Evolutionary conservation across 2,888 invertebrate species (phyloP), one percentile per base, ranked within the genome.

Genomic region (Cremastinae sp.): DNA sequence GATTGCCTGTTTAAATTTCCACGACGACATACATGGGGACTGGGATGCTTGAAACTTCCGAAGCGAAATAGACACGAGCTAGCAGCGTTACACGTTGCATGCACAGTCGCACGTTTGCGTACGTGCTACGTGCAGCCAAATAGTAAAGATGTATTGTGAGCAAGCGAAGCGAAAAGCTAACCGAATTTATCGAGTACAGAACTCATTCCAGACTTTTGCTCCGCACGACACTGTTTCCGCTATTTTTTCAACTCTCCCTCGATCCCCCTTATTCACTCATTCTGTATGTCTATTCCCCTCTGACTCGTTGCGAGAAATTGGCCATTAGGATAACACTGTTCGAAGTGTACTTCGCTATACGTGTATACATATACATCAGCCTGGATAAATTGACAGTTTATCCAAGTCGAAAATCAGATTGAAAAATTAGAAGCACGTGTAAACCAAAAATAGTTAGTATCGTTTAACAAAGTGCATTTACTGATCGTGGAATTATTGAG

Each of bases 181-280:
- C 61, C 38, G 49, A 75, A 62, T 66, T 75, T 62, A 71, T 62
- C 28, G 56, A 66, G 61, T 64, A 36, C 56, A 18, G 49, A 75
- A 68, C 56, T 72, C 56, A 62, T 68, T 51, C 18, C 8, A 56
- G 49, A 66, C 49, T 62, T 54, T 51, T 8, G 36, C 49, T 41
- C 61, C 49, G 28, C 18, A 56, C 41, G 65, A 49, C 14, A 22
- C 22, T 51, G 45, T 34, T 5, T 22, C 4, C 38, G 8, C 2
- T 16, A 4, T 16, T 20, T 22, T 22, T 22, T 4, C 18, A 0
- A 12, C 28, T 53, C 53, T 28, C 53, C 12, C 10, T 53, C 53
- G 14, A 22, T 22, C 53, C 34, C 36, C n/a, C 28, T 28, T 41
- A 9, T 41, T n/a, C 41, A 2, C 8, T 41, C 12, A 4, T 41